These are phyloP conservation scores for Agrotis segetum DNA, from an alignment of 2,888 invertebrate genomes.

Conservation along the genomic window DNA sequence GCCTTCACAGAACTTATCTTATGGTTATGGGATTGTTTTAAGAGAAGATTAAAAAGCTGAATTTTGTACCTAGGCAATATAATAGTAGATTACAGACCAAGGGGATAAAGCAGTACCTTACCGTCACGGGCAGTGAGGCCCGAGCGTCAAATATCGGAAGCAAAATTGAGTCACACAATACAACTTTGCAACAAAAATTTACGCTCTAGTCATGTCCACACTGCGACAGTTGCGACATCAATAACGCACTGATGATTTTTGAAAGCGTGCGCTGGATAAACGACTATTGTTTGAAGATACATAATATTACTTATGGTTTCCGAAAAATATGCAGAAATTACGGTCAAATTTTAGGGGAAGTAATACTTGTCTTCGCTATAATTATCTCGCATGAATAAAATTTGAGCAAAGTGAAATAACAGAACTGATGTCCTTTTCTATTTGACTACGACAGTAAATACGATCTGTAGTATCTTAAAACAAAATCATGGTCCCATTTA, in stretches of 20 bases:
- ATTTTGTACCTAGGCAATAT: conserved; percentile 5
- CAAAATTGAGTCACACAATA: conserved; percentile 39
- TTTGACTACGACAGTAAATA: neutral
- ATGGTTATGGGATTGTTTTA: neutral
- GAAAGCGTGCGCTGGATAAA: conserved; percentile 67
- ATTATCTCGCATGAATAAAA: conserved; percentile 15
- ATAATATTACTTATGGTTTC: conserved; percentile 35
- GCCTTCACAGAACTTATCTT: neutral
- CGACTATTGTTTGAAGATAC: conserved; percentile 33
- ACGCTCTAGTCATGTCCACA: conserved; percentile 23
- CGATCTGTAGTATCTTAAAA: neutral
- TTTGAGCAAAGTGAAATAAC: conserved; percentile 11
- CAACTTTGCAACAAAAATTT: conserved; percentile 26
- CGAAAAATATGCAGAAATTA: conserved; percentile 30
- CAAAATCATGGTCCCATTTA: neutral
- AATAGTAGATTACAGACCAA: no score
- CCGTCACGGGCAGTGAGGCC: no score
- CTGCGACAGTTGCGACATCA: conserved; percentile 64
- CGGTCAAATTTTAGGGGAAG: neutral
- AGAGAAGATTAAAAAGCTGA: neutral
- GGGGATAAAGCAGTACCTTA: no score
- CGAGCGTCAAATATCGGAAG: conserved; percentile 58
- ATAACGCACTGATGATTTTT: conserved; percentile 67
- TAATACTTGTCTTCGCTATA: neutral
- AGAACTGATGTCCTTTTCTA: neutral